Conservation (phyloP, 2,113 vertebrate species). For the Dendrocopos noguchii region DNA sequence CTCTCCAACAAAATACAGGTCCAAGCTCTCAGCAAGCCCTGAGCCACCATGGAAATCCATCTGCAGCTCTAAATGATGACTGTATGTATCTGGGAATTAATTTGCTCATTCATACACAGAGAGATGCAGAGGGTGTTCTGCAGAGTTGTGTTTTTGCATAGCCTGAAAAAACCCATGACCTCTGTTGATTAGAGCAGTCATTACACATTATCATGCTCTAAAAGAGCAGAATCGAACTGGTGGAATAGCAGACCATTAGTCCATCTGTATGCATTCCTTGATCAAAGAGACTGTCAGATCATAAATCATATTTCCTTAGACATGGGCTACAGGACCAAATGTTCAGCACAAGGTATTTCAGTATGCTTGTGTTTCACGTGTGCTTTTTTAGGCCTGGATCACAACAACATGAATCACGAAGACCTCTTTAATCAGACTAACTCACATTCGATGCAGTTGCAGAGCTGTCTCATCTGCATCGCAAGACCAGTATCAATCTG, state of each 20-base stretch:
- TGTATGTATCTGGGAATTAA: not conserved
- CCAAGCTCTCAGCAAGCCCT: not conserved
- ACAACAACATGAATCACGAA: not conserved
- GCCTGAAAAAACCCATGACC: not conserved
- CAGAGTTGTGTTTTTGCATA: not conserved
- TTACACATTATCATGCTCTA: not conserved
- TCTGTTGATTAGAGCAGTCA: not conserved
- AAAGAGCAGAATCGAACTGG: not conserved
- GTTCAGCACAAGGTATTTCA: not conserved
- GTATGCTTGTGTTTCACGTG: not conserved
- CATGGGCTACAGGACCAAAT: not conserved
- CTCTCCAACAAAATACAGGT: not conserved
- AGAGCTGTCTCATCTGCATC: not conserved
- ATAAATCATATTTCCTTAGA: not conserved
- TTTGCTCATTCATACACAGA: not conserved
- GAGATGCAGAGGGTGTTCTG: not conserved
- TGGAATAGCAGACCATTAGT: not conserved
- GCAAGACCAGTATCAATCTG: not conserved
- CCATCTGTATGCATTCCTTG: not conserved
- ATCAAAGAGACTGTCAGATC: not conserved
- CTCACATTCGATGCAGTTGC: not conserved
- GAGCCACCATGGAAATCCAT: not conserved
- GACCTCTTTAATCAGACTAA: not conserved
- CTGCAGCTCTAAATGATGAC: not conserved
- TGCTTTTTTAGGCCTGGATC: not conserved